Evolutionary conservation across 2,888 invertebrate species (phyloP), one percentile per base, ranked within the genome.

Genomic region (Nemotelus nigrinus): DNA sequence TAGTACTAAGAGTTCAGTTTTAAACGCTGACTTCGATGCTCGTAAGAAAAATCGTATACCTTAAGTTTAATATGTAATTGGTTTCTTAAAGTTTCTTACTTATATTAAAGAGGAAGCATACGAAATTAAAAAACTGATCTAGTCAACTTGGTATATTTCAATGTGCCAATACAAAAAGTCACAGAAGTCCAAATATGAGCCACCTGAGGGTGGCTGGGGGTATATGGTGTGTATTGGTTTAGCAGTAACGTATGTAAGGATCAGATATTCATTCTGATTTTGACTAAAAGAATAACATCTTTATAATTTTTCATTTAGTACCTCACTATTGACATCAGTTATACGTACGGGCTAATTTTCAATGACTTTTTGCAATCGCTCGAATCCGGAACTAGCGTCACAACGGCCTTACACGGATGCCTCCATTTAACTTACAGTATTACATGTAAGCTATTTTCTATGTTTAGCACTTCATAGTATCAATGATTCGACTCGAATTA

Each of bases 191-290:
- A 71, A 80, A 77, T 78, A 83, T 48, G 85, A 84, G 63, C 82
- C 93, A 1, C 93, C 94, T 0, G 93, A 94, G 81, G 94, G 95
- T 3, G 94, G 94, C 0, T 95, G 94, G 93, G 95, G 94, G 0
- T 94, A 93, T 85, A 86, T 93, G 71, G 90, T 95, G 8, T 92
- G 93, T 53, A 82, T 93, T 8, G 93, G 93, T 39, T 91, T 93
- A 83, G 91, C 93, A 81, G 85, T 94, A 79, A 91, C 92, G 64
- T 93, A 93, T 84, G 94, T 94, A 88, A 92, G 93, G 91, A 81
- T 79, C 80, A 44, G 58, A 48, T 41, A 39, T 74, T 58, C 44
- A 25, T 48, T 25, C 39, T 5, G 25, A 44, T 8, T 1, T 4
- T 63, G 5, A 2, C 1, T 2, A 53, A 41, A 39, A 53, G 41